phyloP scores from a whole-genome alignment of 1,140 invertebrate genomes.

The Berghia stephanieae region DNA sequence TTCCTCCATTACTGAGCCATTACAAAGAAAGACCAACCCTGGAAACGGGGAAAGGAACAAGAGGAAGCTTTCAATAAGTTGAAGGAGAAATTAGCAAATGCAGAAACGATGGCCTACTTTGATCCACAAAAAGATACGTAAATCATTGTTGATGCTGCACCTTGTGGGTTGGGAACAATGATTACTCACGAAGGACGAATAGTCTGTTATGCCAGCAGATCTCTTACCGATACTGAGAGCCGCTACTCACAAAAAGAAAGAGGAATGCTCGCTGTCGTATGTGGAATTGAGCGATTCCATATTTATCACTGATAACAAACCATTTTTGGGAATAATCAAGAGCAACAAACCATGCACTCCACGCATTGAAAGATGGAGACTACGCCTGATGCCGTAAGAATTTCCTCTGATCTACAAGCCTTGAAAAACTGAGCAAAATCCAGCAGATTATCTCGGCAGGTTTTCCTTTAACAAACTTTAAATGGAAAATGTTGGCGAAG shows the following conservation, averaged over 20 bases:
- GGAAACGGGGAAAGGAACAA: conserved; percentile 27
- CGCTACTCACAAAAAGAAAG: conserved; percentile 65
- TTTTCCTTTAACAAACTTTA: conserved; percentile 29
- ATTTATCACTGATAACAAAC: conserved; percentile 63
- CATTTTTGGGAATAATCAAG: conserved; percentile 39
- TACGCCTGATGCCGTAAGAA: conserved; percentile 41
- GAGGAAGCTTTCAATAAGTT: conserved; percentile 24
- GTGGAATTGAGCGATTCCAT: conserved; percentile 61
- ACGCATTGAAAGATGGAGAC: conserved; percentile 44
- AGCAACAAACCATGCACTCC: conserved; percentile 38
- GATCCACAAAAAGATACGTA: conserved; percentile 5
- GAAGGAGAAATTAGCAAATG: conserved; percentile 32
- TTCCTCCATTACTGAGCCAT: conserved; percentile 37
- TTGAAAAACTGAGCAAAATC: conserved; percentile 35
- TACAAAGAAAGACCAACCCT: neutral
- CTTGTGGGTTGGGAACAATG: conserved; percentile 34
- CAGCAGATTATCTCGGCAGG: conserved; percentile 38
- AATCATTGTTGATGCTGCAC: conserved; percentile 35
- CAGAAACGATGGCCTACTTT: conserved; percentile 20
- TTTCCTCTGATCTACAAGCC: conserved; percentile 32
- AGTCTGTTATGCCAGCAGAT: conserved; percentile 38
- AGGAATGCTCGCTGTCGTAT: conserved; percentile 65
- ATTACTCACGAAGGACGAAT: conserved; percentile 36
- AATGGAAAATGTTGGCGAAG: conserved; percentile 32
- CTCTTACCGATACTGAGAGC: conserved; percentile 35